Base-by-base conservation (phyloP, 30 jellyfish, hydroid and myxozoan species). In the Cassiopea andromeda region DNA sequence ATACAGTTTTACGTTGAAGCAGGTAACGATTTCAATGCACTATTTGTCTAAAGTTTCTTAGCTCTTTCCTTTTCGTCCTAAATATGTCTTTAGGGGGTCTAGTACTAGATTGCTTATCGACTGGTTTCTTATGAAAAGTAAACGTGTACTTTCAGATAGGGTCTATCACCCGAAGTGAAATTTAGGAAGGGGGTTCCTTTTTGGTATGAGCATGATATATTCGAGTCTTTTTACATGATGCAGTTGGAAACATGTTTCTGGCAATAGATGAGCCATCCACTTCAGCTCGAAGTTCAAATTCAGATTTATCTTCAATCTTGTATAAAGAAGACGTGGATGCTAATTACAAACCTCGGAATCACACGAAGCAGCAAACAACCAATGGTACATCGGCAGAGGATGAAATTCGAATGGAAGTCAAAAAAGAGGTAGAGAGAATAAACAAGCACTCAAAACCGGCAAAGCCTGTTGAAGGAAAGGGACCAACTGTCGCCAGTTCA, bases 191-290 rank as follows among this genome's bases (percentile, higher is more conserved):
- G 7, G 64, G 12, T 54, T 0, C 12, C 12, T 54, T 54, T 54
- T 54, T 54, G 12, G 64, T 54, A 54, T 54, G 64, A 54, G 12
- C 12, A 54, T 3, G 64, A 54, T 54, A 54, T 3, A 54, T 54
- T 3, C 12, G 64, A 54, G 64, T 54, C 64, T 54, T 54, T 54
- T 57, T 85, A 45, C 78, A 48, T 48, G 78, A 66, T 69, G 48
- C 81, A 87, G 94, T 87, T 87, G 94, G 94, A 12, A 87, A 81
- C 70, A 87, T 87, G 94, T 87, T 87, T 54, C 89, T 81, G 69
- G 94, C 88, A 7, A 77, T 87, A 12, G 94, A 87, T 43, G 94
- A 78, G n/a, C 90, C 94, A 17, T 57, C 81, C 50, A 80, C 57
- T 10, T 76, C 75, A 71, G 72, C 67, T 38, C 61, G 81, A 57